Evolutionary conservation across 2,888 invertebrate genomes (phyloP).

Genomic region (Portevinia maculata): DNA sequence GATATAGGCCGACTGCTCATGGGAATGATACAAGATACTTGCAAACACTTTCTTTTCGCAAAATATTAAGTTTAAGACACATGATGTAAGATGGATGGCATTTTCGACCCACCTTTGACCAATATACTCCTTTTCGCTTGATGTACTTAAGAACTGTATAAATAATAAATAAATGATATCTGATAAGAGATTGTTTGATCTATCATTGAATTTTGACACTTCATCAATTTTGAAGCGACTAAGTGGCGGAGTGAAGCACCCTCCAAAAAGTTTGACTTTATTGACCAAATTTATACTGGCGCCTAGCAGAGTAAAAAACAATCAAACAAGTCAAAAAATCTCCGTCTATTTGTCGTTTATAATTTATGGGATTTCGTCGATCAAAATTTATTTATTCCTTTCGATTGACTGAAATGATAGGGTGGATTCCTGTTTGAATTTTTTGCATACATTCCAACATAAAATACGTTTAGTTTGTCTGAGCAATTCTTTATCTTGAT

Average conservation of each 20-base stretch:
- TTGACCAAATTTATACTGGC: conserved; percentile 50
- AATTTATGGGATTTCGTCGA: conserved; percentile 58
- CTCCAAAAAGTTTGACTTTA: conserved; percentile 23
- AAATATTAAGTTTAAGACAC: too few species aligned
- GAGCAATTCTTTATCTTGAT: too few species aligned
- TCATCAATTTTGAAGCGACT: conserved; percentile 34
- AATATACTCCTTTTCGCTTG: background rate
- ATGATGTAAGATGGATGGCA: too few species aligned
- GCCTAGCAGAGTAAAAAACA: conserved; percentile 48
- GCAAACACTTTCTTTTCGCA: background rate
- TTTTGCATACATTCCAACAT: conserved; percentile 6
- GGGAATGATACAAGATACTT: background rate
- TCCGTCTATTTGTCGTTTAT: conserved; percentile 27
- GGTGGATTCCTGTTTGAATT: conserved; percentile 20
- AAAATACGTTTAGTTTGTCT: too few species aligned
- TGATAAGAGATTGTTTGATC: conserved; percentile 53
- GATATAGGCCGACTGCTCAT: too few species aligned
- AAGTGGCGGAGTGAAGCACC: background rate
- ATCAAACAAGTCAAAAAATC: conserved; percentile 27
- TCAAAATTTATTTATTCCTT: conserved; percentile 48
- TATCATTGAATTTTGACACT: conserved; percentile 68
- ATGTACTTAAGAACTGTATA: background rate
- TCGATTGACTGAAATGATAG: conserved; percentile 44
- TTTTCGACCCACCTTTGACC: background rate
- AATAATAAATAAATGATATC: conserved; percentile 42